Percentiles rank a stretch among this genome's conserved stretches.
Evolutionary conservation across 2,797 vertebrate genomes (phyloP).

Genomic region (Avahi laniger): DNA sequence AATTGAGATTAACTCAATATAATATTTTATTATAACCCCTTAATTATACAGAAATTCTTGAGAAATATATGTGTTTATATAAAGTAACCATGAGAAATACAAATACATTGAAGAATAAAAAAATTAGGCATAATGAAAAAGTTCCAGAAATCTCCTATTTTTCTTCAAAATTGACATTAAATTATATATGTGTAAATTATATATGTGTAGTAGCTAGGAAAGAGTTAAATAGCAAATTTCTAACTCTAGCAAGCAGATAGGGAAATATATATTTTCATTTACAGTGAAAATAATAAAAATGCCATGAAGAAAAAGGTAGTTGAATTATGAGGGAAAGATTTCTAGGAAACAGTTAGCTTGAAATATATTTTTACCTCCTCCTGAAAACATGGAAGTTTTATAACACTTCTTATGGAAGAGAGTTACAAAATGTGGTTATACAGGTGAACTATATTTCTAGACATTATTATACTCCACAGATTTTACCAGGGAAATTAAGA

Average conservation of each 20-base stretch:
- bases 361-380: neutral
- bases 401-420: neutral
- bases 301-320: neutral
- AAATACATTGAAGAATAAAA: neutral
- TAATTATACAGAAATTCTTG: neutral
- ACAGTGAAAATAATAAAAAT: neutral
- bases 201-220: neutral
- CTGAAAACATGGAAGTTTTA: slow-evolving; percentile 12
- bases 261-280: neutral
- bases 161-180: neutral
- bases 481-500: slow-evolving; percentile 48
- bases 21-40: neutral
- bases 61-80: slow-evolving; percentile 12
- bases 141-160: neutral
- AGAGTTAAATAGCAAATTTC: neutral
- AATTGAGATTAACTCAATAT: neutral
- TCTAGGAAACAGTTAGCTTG: neutral
- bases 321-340: neutral
- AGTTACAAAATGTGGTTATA: neutral
- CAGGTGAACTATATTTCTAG: neutral
- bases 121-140: neutral
- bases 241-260: neutral
- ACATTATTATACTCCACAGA: neutral
- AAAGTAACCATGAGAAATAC: neutral
- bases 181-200: neutral